These are phyloP conservation scores for Drosophila nasuta DNA, from an alignment of 1,140 invertebrate species.

Conservation along the genomic window DNA sequence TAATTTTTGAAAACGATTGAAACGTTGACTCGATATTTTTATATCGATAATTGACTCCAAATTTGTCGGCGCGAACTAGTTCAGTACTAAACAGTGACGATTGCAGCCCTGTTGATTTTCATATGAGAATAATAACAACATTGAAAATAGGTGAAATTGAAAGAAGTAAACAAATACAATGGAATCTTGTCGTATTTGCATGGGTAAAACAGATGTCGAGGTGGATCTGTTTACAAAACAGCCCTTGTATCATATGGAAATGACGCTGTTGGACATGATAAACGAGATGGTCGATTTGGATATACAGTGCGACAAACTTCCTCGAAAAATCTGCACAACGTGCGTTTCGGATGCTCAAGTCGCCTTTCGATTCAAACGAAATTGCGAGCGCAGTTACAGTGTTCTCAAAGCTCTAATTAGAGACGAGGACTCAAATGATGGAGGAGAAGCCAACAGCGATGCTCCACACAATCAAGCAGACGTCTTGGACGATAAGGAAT, in stretches of 20 bases:
- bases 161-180: not conserved
- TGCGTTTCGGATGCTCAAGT: conserved; percentile 1
- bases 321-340: conserved; percentile 8
- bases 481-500: no score
- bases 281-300: conserved; percentile 8
- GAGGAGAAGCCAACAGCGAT: no score
- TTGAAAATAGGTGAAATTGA: not conserved
- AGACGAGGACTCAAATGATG: no score
- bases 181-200: conserved; percentile 15
- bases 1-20: no score
- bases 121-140: conserved; percentile 8
- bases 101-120: no score
- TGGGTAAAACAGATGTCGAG: not conserved
- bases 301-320: conserved; percentile 1
- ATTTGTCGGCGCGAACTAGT: no score
- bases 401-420: no score
- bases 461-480: no score
- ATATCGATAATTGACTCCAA: no score
- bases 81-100: no score
- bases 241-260: not conserved
- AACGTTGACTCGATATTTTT: no score
- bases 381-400: not conserved
- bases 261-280: conserved; percentile 9
- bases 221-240: conserved; percentile 3
- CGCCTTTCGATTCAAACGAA: conserved; percentile 1